Conservation (phyloP, 2,113 vertebrate species). For the Tinamus guttatus region DNA sequence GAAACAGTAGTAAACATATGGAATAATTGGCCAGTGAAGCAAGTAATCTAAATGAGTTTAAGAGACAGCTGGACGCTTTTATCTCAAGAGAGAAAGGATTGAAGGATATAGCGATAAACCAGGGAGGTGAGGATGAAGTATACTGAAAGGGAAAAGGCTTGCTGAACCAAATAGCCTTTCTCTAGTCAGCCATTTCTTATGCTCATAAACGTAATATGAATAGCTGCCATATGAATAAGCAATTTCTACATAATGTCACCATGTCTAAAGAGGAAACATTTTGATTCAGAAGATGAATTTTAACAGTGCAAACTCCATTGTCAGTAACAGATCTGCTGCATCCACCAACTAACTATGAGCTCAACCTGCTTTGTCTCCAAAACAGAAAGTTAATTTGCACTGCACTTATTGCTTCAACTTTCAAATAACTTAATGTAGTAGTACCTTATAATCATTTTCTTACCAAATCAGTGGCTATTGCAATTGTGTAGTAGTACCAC, state of each 20-base stretch:
- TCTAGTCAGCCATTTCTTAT: constrained; percentile 71
- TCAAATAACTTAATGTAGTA: constrained; percentile 58
- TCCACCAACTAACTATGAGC: constrained; percentile 60
- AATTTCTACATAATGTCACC: constrained; percentile 71
- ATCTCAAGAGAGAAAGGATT: constrained; percentile 74
- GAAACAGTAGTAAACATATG: constrained; percentile 78
- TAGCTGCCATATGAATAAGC: constrained; percentile 55
- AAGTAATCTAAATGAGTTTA: constrained; percentile 78
- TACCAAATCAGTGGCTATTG: constrained; percentile 73
- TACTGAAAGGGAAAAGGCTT: constrained; percentile 44
- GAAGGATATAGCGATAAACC: constrained; percentile 70
- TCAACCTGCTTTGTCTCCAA: constrained; percentile 11
- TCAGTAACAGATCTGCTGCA: constrained; percentile 69
- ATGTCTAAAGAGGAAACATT: constrained; percentile 73
- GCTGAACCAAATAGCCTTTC: constrained; percentile 43
- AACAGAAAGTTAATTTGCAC: constrained; percentile 42
- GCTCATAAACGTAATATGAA: constrained; percentile 55
- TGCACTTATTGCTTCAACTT: constrained; percentile 75
- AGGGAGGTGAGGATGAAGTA: constrained; percentile 61
- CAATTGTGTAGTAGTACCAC: constrained; percentile 54
- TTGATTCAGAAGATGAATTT: constrained; percentile 72
- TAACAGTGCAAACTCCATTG: constrained; percentile 65
- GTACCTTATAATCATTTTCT: constrained; percentile 37
- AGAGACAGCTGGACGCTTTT: constrained; percentile 76
- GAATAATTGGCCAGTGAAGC: constrained; percentile 78